Base-by-base conservation (phyloP, 2,113 vertebrate genomes). In the Sardina pilchardus region DNA sequence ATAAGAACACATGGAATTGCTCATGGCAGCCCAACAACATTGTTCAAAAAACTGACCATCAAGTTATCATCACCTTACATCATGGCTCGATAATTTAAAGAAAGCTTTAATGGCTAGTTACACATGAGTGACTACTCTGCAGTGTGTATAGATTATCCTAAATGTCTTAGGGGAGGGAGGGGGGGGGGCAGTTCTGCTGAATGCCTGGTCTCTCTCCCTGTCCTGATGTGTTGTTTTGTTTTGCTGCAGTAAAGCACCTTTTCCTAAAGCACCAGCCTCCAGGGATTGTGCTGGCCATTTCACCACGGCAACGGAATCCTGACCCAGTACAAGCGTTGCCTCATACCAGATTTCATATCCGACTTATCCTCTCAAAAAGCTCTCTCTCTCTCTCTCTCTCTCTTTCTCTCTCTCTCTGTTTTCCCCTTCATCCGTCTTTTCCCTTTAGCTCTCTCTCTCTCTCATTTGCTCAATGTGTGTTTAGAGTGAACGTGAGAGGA, bases 281-380 rank as follows among this genome's bases (percentile, higher is more conserved):
- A 78, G 71, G 71, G 71, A 34, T 78, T 78, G 71, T 34, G 34
- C 30, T 17, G 71, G 26, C 26, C 10, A 34, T 78, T 78, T 78
- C 71, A 78, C 26, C 71, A 78, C 26, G 34, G 34, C 34, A 78
- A 78, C 10, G 34, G 34, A 78, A 78, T 36, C 71, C 34, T 78
- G 71, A 85, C 19, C 89, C 84, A 75, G 45, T 85, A 53, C 16
- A 83, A 81, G 12, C 17, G 7, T 48, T n/a, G 6, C 56, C 36
- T n/a, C 63, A 56, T 71, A 36, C 26, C 71, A 78, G 71, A 78
- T 78, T 78, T 78, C 71, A 78, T 36, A 36, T 78, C 26, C 71
- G 71, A 78, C 71, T 78, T 78, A 78, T 36, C 71, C 71, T 78
- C 71, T 34, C 26, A 71, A 71, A 71, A 34, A 26, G 63, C 63